Evolutionary conservation across 2,888 invertebrate species (phyloP), one percentile per base, ranked within the genome.

Genomic region (Acholoe squamosa): DNA sequence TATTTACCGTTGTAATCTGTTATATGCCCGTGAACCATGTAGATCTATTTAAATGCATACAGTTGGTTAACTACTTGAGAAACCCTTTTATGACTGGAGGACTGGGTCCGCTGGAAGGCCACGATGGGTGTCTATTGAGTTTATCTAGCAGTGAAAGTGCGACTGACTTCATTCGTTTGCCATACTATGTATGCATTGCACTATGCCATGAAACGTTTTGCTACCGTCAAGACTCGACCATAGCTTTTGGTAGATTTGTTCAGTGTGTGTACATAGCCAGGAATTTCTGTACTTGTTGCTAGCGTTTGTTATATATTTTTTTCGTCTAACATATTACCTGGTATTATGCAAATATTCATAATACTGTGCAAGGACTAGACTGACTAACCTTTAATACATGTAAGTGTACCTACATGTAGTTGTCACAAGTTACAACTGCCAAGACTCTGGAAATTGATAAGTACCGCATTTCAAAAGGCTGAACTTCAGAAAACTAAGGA

Each of bases 31-130:
- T 28, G 25, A n/a, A 28, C 14, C 14, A 14, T 28, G 31, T 28
- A 71, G 25, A n/a, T 28, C 14, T 28, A 28, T 71, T 71, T 28
- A 71, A 25, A 28, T 71, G 71, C 71, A 28, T 71, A 71, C 71
- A 71, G 71, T 71, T 22, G 71, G 71, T 71, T 22, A 71, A 71
- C 28, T 28, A 71, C 71, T 71, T 71, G 71, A 71, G 71, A 25
- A 28, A 7, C 71, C 71, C 22, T 61, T 71, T 5, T 14, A 28
- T 28, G 71, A 28, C 71, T 28, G 71, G 3, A 71, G 71, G 71
- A 71, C 71, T 71, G 71, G 31, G 71, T 71, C 71, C 71, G 71
- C 71, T 71, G 71, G 71, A 28, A n/a, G 71, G 25, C 71, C 71
- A 28, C 71, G 3, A 3, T 28, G 31, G 71, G 71, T 25, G 28